A percentile compares a stretch with the other conserved stretches of the same genome.
Conservation (phyloP, 2,888 invertebrate genomes). For the Platerodrilus igneus region DNA sequence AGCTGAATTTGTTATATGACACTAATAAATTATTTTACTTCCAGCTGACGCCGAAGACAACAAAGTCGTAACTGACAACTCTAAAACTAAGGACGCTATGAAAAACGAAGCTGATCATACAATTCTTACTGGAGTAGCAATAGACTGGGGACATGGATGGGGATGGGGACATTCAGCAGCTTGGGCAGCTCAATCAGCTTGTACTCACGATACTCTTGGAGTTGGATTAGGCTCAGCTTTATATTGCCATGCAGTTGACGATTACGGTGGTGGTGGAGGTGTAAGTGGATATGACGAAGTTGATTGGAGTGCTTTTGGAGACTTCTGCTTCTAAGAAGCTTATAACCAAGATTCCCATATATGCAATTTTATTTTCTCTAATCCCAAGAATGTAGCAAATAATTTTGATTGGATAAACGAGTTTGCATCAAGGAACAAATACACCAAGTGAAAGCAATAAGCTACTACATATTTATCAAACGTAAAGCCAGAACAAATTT, state of each 20-base stretch:
- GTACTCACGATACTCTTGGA: slow-evolving; percentile 62
- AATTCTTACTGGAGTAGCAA: slow-evolving; percentile 41
- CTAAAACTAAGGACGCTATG: too few relatives aligned
- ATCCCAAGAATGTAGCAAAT: too few relatives aligned
- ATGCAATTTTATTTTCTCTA: too few relatives aligned
- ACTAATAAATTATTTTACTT: too few relatives aligned
- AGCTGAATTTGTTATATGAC: too few relatives aligned
- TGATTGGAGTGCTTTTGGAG: slow-evolving; percentile 59
- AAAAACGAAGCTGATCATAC: slow-evolving; percentile 41
- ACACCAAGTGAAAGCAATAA: too few relatives aligned
- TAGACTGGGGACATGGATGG: slow-evolving; percentile 70
- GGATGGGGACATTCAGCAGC: slow-evolving; percentile 66
- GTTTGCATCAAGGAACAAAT: too few relatives aligned
- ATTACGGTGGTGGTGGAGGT: slow-evolving; percentile 52
- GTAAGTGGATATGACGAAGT: slow-evolving; percentile 64
- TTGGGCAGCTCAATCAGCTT: slow-evolving; percentile 55
- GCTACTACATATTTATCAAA: too few relatives aligned
- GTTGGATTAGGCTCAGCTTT: slow-evolving; percentile 57
- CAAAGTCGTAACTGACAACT: too few relatives aligned
- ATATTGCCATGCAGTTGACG: slow-evolving; percentile 47
- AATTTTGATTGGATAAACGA: too few relatives aligned
- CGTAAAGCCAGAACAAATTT: too few relatives aligned
- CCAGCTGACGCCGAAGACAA: too few relatives aligned
- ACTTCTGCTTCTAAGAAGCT: slow-evolving; percentile 68
- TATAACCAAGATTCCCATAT: not conserved